Evolutionary conservation across 2,888 invertebrate species (phyloP).

Genomic region (Agonopterix heracliana): DNA sequence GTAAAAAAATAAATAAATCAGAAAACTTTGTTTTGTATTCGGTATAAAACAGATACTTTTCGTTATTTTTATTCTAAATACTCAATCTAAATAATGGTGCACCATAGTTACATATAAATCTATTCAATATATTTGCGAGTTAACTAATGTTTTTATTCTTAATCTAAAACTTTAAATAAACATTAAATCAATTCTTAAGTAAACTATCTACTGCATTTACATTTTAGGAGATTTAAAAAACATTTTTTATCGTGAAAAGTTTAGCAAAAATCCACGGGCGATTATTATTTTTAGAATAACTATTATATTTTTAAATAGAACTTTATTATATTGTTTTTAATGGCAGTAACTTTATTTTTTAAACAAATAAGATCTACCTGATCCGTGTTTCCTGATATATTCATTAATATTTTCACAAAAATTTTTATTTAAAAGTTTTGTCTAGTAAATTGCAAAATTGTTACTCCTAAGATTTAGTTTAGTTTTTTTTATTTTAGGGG

Average conservation of each 20-base stretch:
- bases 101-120: constrained; percentile 60
- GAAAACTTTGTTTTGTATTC: constrained; percentile 26
- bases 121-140: constrained; percentile 50
- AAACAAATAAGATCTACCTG: background rate
- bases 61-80: constrained; percentile 35
- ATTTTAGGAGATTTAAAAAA: constrained; percentile 30
- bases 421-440: background rate
- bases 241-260: constrained; percentile 23
- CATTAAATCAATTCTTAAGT: background rate
- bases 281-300: constrained; percentile 6
- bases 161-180: constrained; percentile 41
- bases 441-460: background rate
- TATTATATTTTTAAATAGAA: constrained; percentile 18
- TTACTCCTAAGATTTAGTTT: background rate
- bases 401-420: background rate
- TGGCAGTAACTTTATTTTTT: constrained; percentile 32
- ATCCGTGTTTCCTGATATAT: too few species aligned
- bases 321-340: constrained; percentile 26
- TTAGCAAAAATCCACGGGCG: constrained; percentile 20
- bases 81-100: constrained; percentile 61
- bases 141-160: constrained; percentile 33
- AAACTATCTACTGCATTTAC: constrained; percentile 44
- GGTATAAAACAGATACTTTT: constrained; percentile 34
- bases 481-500: constrained; percentile 18
- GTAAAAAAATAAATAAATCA: constrained; percentile 50